Evolutionary conservation across 92 coral and sea anemone species (phyloP), one percentile per base, ranked within the genome.

Genomic region (Isaurus tuberculatus): DNA sequence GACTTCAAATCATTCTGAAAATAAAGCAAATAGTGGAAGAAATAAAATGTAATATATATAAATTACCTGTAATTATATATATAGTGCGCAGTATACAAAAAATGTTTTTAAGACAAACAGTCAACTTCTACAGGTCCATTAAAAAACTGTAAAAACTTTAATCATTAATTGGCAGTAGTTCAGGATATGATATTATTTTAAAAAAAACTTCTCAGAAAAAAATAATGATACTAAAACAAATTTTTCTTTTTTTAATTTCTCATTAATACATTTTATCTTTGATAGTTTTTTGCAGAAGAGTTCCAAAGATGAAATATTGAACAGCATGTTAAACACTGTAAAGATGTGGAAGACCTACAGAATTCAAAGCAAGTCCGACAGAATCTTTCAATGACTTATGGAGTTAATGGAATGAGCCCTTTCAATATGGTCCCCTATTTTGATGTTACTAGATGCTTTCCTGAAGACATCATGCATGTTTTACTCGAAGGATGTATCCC

Each of bases 291-390:
- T 29, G 79, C 26, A 69, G 86, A 83, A 48, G 71, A 83, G 32
- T 49, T 69, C 48, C 49, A 83, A 48, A 40, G 40, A 26, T 70
- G 86, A 61, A 46, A 49, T 30, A 44, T 83, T 40, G 79, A 44
- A 31, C 78, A 83, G 66, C 86, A 83, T 37, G n/a, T n/a, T n/a
- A n/a, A n/a, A n/a, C n/a, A n/a, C 30, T 83, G 79, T 63, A 69
- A 28, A 64, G 70, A 3, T 83, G 86, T 69, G 86, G 70, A 57
- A 68, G 70, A 79, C 40, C 86, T 33, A 60, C 61, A 83, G 80
- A 68, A 69, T 79, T n/a, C n/a, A n/a, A n/a, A n/a, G n/a, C 86
- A 55, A 70, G 65, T 43, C n/a, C 70, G 66, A 23, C 36, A 13
- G 10, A 34, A 13, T 83, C 70, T 53, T 70, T 46, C 9, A 40